Percentiles rank a stretch among this genome's conserved stretches.
Conservation (phyloP, 2,888 invertebrate species). For the Desoria tigrina region DNA sequence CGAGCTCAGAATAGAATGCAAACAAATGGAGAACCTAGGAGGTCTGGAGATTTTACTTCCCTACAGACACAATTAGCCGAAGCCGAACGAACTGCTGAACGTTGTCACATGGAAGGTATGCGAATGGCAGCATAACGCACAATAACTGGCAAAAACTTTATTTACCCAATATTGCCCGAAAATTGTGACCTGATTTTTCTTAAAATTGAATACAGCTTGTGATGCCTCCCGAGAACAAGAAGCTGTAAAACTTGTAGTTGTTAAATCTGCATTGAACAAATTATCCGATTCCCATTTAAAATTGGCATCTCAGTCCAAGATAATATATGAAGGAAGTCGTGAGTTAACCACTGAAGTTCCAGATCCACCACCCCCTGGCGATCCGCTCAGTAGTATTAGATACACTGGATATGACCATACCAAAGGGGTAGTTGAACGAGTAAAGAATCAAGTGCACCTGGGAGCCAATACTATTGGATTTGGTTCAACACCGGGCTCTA, state of each 20-base stretch:
- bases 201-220: slow-evolving; percentile 56
- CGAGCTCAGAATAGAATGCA: slow-evolving; percentile 49
- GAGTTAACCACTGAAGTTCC: slow-evolving; percentile 60
- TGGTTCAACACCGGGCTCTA: slow-evolving; percentile 14
- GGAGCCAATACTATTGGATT: slow-evolving; percentile 16
- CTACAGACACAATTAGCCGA: slow-evolving; percentile 59
- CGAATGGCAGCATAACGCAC: too few species aligned
- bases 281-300: slow-evolving; percentile 61
- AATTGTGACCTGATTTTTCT: too few species aligned
- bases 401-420: slow-evolving; percentile 50
- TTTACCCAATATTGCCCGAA: too few species aligned
- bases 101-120: slow-evolving; percentile 60
- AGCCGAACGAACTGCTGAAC: slow-evolving; percentile 59
- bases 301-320: slow-evolving; percentile 59
- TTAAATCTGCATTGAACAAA: slow-evolving; percentile 60
- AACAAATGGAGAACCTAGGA: slow-evolving; percentile 37
- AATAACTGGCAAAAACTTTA: neutral
- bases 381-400: slow-evolving; percentile 49
- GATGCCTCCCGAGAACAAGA: slow-evolving; percentile 61
- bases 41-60: slow-evolving; percentile 57
- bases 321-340: slow-evolving; percentile 60
- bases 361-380: slow-evolving; percentile 55
- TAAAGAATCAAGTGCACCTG: slow-evolving; percentile 33
- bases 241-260: slow-evolving; percentile 60
- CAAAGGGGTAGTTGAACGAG: slow-evolving; percentile 42